Conservation (phyloP, 64 coral and sea anemone species). For the Porites australiensis region DNA sequence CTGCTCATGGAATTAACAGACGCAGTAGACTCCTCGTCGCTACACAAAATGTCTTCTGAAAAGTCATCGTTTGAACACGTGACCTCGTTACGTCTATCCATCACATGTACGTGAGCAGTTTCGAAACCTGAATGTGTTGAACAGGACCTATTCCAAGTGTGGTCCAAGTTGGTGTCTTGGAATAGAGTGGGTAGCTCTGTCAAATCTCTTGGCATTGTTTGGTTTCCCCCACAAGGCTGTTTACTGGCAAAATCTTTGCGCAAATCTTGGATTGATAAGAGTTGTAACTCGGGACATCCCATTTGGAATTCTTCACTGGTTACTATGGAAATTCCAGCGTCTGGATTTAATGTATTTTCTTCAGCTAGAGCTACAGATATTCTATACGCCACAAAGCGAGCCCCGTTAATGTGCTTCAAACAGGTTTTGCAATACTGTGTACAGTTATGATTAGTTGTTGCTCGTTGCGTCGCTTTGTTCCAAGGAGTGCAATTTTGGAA, state of each 20-base stretch:
- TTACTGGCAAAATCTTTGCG: neutral
- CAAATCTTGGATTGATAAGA: slow-evolving; percentile 4
- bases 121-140: neutral
- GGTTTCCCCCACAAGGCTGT: neutral
- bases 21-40: neutral
- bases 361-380: neutral
- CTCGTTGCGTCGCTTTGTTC: neutral
- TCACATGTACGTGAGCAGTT: neutral
- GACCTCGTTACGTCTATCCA: neutral
- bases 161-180: neutral
- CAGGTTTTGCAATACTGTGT: neutral
- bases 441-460: neutral
- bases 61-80: neutral
- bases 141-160: neutral
- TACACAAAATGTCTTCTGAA: neutral
- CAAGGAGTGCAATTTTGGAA: neutral
- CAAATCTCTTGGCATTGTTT: neutral
- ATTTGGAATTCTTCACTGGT: neutral
- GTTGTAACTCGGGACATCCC: neutral
- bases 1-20: too few relatives aligned
- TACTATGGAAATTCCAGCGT: neutral
- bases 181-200: neutral
- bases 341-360: neutral
- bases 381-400: neutral
- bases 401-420: too few relatives aligned